Conservation (phyloP, 2,888 invertebrate species). For the Lomographa bimaculata region DNA sequence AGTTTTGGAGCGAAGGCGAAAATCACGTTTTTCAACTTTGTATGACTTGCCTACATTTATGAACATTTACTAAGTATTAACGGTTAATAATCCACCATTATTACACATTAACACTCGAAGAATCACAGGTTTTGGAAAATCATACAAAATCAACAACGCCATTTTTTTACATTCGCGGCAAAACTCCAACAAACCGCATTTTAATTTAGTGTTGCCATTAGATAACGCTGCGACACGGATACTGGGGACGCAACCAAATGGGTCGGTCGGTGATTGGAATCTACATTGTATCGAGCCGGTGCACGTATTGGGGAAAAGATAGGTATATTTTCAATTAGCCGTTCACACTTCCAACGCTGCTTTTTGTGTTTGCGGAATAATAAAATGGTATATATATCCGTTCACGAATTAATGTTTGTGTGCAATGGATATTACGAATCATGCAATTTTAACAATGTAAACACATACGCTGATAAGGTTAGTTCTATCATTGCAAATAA, state of each 20-base stretch:
- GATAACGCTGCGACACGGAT: constrained; percentile 15
- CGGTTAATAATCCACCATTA: too few relatives aligned
- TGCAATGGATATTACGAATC: constrained; percentile 16
- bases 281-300: constrained; percentile 46
- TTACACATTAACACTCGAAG: too few relatives aligned
- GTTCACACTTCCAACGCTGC: constrained; percentile 29
- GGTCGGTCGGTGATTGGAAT: constrained; percentile 46
- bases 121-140: too few relatives aligned
- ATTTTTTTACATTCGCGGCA: too few relatives aligned
- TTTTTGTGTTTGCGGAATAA: constrained; percentile 21
- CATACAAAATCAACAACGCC: too few relatives aligned
- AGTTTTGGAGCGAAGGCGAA: too few relatives aligned
- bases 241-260: constrained; percentile 25
- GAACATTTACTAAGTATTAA: too few relatives aligned
- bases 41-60: too few relatives aligned
- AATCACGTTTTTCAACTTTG: too few relatives aligned
- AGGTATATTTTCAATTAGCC: constrained; percentile 41
- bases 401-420: constrained; percentile 20
- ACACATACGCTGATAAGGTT: too few relatives aligned
- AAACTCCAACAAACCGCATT: constrained; percentile 24
- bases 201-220: constrained; percentile 26
- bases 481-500: constrained; percentile 6
- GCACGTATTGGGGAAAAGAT: constrained; percentile 43
- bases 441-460: constrained; percentile 2
- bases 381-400: constrained; percentile 28